Percentiles rank a stretch among this genome's conserved stretches.
These are phyloP conservation scores for Sinopyrophorus schimmeli DNA, from an alignment of 2,888 invertebrate species.

Conservation along the genomic window DNA sequence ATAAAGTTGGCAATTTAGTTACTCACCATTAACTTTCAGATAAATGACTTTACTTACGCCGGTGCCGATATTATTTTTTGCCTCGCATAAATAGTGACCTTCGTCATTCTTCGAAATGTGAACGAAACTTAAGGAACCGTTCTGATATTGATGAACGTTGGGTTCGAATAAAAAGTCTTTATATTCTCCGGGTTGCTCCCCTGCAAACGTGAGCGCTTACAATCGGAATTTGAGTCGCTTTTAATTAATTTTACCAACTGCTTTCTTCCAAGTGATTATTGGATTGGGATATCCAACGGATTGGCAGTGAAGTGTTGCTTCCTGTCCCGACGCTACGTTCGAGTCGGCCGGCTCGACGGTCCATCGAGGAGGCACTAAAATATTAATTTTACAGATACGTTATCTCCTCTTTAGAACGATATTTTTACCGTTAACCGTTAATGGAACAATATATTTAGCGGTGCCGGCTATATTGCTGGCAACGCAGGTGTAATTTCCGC, in stretches of 20 bases:
- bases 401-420: neutral
- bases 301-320: conserved; percentile 83
- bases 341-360: conserved; percentile 81
- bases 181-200: conserved; percentile 74
- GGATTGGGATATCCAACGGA: conserved; percentile 92
- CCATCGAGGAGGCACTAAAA: conserved; percentile 85
- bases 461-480: conserved; percentile 86
- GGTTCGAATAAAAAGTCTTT: conserved; percentile 82
- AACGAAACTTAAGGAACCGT: conserved; percentile 82
- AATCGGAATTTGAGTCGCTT: neutral
- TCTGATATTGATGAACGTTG: conserved; percentile 74
- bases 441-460: conserved; percentile 75
- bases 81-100: conserved; percentile 90
- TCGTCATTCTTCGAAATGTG: conserved; percentile 85
- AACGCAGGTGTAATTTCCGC: conserved; percentile 90
- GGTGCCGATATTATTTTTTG: conserved; percentile 89
- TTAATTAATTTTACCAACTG: conserved; percentile 66
- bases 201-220: conserved; percentile 48
- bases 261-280: conserved; percentile 85
- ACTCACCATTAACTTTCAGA: conserved; percentile 85
- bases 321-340: conserved; percentile 81
- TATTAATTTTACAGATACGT: neutral
- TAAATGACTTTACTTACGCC: conserved; percentile 91
- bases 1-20: conserved; percentile 4
- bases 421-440: conserved; percentile 78